A percentile compares a stretch with the other conserved stretches of the same genome.
Conservation (phyloP, 2,113 vertebrate genomes). For the Erpornis zantholeuca region DNA sequence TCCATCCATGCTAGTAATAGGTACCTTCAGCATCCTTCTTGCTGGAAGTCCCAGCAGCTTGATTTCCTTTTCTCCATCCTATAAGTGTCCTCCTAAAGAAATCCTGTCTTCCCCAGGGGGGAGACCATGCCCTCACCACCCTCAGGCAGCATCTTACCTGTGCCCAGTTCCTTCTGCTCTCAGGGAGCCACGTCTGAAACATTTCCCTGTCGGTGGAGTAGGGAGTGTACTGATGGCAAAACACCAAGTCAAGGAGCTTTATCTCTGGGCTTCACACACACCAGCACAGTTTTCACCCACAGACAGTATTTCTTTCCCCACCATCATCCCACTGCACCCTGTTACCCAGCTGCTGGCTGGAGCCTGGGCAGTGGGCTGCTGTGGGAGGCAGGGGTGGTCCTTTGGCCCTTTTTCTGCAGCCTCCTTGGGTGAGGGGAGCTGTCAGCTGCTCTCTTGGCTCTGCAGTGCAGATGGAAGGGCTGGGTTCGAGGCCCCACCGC, state of each 20-base stretch:
- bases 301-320: background rate
- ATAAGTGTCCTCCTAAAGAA: background rate
- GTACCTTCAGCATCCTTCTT: background rate
- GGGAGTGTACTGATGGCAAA: conserved; percentile 37
- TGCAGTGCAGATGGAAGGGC: conserved; percentile 55
- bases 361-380: background rate
- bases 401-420: background rate
- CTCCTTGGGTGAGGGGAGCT: background rate
- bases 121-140: background rate
- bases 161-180: background rate
- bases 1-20: background rate
- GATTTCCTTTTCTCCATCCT: background rate
- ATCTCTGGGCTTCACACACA: background rate
- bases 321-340: background rate
- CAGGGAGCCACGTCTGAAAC: background rate
- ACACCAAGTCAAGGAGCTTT: conserved; percentile 27
- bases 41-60: background rate
- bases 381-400: background rate
- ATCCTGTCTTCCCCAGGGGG: background rate
- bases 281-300: background rate
- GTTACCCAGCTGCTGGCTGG: background rate
- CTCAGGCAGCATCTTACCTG: background rate
- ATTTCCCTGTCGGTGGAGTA: background rate
- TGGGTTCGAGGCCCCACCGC: conserved; percentile 35
- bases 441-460: background rate